A percentile compares a stretch with the other conserved stretches of the same genome.
Evolutionary conservation across 1,140 invertebrate species (phyloP).

Genomic region (Pseudomyrmex cubaensis): DNA sequence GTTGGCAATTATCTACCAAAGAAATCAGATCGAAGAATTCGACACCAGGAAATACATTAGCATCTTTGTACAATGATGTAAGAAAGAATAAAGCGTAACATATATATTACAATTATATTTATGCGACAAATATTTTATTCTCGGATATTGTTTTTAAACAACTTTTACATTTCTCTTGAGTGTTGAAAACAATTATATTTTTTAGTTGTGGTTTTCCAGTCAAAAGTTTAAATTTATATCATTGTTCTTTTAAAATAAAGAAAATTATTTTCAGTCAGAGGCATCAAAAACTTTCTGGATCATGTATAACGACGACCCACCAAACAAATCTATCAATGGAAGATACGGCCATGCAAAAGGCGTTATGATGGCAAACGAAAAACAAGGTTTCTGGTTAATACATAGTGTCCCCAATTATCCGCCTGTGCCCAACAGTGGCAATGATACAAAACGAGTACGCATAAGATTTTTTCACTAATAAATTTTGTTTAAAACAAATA

Average conservation of each 20-base stretch:
- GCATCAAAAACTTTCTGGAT: slow-evolving; percentile 85
- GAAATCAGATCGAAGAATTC: slow-evolving; percentile 89
- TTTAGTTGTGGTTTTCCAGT: too few species aligned
- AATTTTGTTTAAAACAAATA: neutral
- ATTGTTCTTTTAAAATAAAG: neutral
- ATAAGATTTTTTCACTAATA: neutral
- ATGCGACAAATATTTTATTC: neutral
- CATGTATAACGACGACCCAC: slow-evolving; percentile 94
- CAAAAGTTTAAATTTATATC: neutral
- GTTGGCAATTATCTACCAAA: slow-evolving; percentile 90
- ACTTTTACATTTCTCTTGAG: too few species aligned
- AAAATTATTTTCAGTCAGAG: slow-evolving; percentile 68
- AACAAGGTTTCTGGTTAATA: slow-evolving; percentile 94
- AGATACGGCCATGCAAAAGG: slow-evolving; percentile 94
- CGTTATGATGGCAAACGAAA: slow-evolving; percentile 89
- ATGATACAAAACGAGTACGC: slow-evolving; percentile 24
- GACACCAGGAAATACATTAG: slow-evolving; percentile 90
- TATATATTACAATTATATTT: neutral
- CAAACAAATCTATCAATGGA: slow-evolving; percentile 85
- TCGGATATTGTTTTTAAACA: neutral
- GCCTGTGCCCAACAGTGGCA: slow-evolving; percentile 83
- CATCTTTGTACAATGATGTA: slow-evolving; percentile 87
- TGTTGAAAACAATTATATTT: too few species aligned
- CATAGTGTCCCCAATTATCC: slow-evolving; percentile 96
- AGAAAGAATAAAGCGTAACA: slow-evolving; percentile 56